A percentile compares a stretch with the other conserved stretches of the same genome.
These are phyloP conservation scores for Atta colombica DNA, from an alignment of 1,140 invertebrate genomes.

Conservation along the genomic window DNA sequence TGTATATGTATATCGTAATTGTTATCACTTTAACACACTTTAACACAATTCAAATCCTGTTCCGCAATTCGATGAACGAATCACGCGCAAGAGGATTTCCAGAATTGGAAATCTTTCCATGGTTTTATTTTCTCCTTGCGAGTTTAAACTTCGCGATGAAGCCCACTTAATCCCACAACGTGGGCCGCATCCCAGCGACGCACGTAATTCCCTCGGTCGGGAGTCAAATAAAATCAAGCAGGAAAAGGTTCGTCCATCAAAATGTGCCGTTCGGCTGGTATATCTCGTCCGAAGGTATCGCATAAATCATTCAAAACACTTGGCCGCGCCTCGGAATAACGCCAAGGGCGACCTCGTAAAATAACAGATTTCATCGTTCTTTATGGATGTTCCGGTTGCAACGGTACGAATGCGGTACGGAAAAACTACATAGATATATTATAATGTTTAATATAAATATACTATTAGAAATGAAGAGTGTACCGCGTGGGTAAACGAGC, in stretches of 20 bases:
- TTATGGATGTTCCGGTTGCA: constrained; percentile 63
- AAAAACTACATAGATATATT: neutral
- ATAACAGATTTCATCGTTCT: constrained; percentile 10
- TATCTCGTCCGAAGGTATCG: constrained; percentile 49
- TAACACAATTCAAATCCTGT: constrained; percentile 31
- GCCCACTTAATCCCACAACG: constrained; percentile 45
- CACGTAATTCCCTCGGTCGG: neutral
- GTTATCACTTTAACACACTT: constrained; percentile 47
- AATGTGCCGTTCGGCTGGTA: constrained; percentile 35
- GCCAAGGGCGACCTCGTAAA: constrained; percentile 37
- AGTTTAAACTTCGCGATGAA: constrained; percentile 41
- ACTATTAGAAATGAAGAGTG: constrained; percentile 39
- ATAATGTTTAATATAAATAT: constrained; percentile 7
- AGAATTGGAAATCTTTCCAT: constrained; percentile 19
- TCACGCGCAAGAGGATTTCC: constrained; percentile 43
- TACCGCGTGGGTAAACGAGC: constrained; percentile 36
- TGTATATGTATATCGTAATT: constrained; percentile 15
- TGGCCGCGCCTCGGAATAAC: constrained; percentile 39
- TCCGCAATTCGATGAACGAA: constrained; percentile 29
- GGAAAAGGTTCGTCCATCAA: constrained; percentile 32
- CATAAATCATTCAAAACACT: constrained; percentile 46
- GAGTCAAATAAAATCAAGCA: constrained; percentile 21
- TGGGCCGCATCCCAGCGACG: constrained; percentile 33
- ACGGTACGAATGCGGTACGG: constrained; percentile 39
- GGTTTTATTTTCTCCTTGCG: constrained; percentile 41